phyloP scores from a whole-genome alignment of 2,797 vertebrate genomes.

The Acrossocheilus wenchowensis region DNA sequence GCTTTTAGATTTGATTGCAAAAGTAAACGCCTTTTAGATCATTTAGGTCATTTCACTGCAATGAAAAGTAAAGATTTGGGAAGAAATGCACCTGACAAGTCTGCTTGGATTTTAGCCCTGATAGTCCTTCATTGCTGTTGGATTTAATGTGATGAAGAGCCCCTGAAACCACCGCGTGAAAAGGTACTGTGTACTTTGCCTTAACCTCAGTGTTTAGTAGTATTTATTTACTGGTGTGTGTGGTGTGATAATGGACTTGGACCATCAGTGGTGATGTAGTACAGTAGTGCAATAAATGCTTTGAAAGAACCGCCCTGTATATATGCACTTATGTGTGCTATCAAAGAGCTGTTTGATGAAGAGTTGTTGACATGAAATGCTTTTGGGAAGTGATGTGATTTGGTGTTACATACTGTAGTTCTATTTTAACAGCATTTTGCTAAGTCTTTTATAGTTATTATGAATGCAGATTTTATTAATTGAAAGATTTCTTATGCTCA shows the following conservation, averaged over 20 bases:
- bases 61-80: background rate
- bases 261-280: background rate
- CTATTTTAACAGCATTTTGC: background rate
- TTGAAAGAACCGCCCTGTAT: background rate
- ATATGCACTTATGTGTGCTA: background rate
- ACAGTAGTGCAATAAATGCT: background rate
- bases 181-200: slow-evolving; percentile 17
- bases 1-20: slow-evolving; percentile 17
- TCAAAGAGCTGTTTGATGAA: background rate
- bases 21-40: background rate
- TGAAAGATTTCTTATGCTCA: background rate
- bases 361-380: background rate
- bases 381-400: background rate
- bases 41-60: slow-evolving; percentile 12
- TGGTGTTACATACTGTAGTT: background rate
- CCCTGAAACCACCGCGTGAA: slow-evolving; percentile 5
- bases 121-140: background rate
- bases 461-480: background rate
- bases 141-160: slow-evolving; percentile 8
- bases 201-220: background rate
- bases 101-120: background rate
- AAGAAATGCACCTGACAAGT: background rate
- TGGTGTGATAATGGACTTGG: background rate
- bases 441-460: background rate
- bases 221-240: background rate